Conservation (phyloP, 2,888 invertebrate genomes). For the Allolobophora icterica region DNA sequence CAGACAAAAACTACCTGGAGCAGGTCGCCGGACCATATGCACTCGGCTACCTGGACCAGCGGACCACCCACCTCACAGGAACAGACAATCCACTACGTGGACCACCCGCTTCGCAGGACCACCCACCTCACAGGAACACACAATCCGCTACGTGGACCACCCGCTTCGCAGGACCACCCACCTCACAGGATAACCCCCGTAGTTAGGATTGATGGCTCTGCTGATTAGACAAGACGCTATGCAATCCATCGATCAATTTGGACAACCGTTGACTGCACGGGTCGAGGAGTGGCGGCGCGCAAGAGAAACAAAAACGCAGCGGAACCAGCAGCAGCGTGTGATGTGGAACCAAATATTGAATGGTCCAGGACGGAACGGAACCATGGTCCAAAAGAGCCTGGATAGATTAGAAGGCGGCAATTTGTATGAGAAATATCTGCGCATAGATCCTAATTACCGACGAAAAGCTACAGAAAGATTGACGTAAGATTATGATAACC, state of each 20-base stretch:
- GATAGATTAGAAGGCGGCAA: neutral
- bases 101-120: too few relatives aligned
- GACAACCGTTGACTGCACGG: neutral
- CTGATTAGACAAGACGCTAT: neutral
- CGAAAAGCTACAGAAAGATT: too few relatives aligned
- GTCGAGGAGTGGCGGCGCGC: neutral
- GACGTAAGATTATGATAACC: too few relatives aligned
- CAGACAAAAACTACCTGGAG: too few relatives aligned
- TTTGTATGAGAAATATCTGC: neutral
- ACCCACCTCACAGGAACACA: too few relatives aligned
- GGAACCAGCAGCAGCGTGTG: neutral
- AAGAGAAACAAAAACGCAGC: neutral
- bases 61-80: too few relatives aligned
- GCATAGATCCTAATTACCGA: neutral
- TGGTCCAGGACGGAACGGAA: neutral
- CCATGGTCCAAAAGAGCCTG: neutral
- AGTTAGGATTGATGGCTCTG: neutral
- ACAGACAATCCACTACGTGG: too few relatives aligned
- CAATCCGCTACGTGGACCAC: too few relatives aligned
- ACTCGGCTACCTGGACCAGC: too few relatives aligned
- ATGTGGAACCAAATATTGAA: neutral
- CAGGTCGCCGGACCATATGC: too few relatives aligned
- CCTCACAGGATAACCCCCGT: neutral
- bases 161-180: neutral
- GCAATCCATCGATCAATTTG: neutral